Conservation (phyloP, 2,113 vertebrate genomes). For the Forbesichthys agassizii region DNA sequence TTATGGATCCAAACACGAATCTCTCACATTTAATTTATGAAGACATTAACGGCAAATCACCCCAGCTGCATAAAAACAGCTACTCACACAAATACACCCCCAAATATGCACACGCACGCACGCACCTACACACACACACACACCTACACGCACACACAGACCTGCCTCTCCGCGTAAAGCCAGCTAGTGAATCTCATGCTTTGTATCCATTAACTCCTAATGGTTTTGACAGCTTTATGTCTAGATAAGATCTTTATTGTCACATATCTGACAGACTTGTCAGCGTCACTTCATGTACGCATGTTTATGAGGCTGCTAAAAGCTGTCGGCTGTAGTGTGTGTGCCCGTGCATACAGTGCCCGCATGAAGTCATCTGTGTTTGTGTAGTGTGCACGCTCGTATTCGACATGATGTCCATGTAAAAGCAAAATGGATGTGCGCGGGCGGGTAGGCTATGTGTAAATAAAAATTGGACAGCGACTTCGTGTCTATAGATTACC, state of each 20-base stretch:
- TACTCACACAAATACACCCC: not conserved
- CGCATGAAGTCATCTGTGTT: not conserved
- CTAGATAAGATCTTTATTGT: slow-evolving; percentile 62
- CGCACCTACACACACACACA: no score
- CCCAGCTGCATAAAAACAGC: slow-evolving; percentile 1
- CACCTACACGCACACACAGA: no score
- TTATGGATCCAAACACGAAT: slow-evolving; percentile 1
- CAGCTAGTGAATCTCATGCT: not conserved
- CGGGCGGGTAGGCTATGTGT: not conserved
- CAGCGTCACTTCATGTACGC: slow-evolving; percentile 19
- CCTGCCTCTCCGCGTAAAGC: no score
- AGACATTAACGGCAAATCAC: not conserved
- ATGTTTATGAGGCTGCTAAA: slow-evolving; percentile 48
- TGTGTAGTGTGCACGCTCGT: not conserved
- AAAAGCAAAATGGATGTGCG: not conserved
- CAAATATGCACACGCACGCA: not conserved
- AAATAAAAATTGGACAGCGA: slow-evolving; percentile 2
- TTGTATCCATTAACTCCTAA: slow-evolving; percentile 48
- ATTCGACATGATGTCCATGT: not conserved
- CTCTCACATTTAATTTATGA: slow-evolving; percentile 1
- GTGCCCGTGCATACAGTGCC: not conserved
- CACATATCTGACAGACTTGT: slow-evolving; percentile 50
- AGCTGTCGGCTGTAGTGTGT: slow-evolving; percentile 22
- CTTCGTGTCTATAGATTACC: slow-evolving; percentile 18
- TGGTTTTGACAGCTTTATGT: slow-evolving; percentile 56